Evolutionary conservation across 1,140 invertebrate species (phyloP).

Genomic region (Atta colombica): DNA sequence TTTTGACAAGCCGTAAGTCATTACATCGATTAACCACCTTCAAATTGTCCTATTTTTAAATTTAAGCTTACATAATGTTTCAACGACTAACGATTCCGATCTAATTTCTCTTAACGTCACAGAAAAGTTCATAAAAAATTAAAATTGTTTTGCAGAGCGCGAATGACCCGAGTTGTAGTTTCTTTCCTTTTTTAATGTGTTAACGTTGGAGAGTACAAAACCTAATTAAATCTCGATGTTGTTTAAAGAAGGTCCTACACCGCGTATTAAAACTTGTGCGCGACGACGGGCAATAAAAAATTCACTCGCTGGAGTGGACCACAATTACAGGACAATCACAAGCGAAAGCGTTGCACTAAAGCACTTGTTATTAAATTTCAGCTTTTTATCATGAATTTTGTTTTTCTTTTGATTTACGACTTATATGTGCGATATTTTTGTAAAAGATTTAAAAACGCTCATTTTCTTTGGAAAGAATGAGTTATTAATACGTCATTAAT

Average conservation of each 20-base stretch:
- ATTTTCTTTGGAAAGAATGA: background rate
- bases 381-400: slow-evolving; percentile 23
- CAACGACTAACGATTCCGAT: background rate
- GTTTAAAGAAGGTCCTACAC: slow-evolving; percentile 23
- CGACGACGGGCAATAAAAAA: slow-evolving; percentile 29
- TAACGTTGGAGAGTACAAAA: slow-evolving; percentile 13
- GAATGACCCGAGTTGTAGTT: background rate
- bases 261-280: slow-evolving; percentile 18
- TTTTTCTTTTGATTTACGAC: background rate
- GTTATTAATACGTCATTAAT: slow-evolving; percentile 4
- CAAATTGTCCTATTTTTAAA: slow-evolving; percentile 47
- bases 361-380: slow-evolving; percentile 48
- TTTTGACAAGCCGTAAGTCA: slow-evolving; percentile 48
- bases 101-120: background rate
- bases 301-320: slow-evolving; percentile 37
- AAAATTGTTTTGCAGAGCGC: background rate
- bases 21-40: slow-evolving; percentile 36
- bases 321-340: slow-evolving; percentile 51
- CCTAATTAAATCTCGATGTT: slow-evolving; percentile 58
- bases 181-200: background rate
- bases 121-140: slow-evolving; percentile 24
- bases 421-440: background rate
- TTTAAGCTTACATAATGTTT: slow-evolving; percentile 21
- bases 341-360: slow-evolving; percentile 44
- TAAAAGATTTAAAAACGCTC: background rate